A percentile compares a stretch with the other conserved stretches of the same genome.
Evolutionary conservation across 2,888 invertebrate genomes (phyloP).

Genomic region (Notodonta dromedarius): DNA sequence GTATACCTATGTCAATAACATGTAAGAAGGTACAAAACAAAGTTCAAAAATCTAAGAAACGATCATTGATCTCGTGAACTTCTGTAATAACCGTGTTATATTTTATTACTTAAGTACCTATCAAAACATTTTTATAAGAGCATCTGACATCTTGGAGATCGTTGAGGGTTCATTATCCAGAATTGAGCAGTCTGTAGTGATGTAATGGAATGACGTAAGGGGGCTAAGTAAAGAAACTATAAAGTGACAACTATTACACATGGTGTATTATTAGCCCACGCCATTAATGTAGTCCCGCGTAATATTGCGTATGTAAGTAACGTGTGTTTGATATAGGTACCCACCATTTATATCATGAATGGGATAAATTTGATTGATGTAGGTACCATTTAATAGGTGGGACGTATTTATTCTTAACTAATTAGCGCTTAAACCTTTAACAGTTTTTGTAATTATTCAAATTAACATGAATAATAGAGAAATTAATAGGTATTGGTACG

Average conservation of each 20-base stretch:
- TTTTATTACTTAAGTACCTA: too few species aligned
- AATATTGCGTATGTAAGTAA: not conserved
- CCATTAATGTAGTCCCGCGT: conserved; percentile 2
- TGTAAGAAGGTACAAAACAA: too few species aligned
- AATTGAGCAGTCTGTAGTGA: conserved; percentile 13
- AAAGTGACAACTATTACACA: conserved; percentile 10
- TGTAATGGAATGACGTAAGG: conserved; percentile 20
- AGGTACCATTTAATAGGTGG: not conserved
- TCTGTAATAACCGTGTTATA: too few species aligned
- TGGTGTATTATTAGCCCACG: conserved; percentile 19
- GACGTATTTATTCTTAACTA: not conserved
- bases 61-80: not conserved
- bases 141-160: conserved; percentile 1
- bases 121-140: too few species aligned
- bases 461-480: too few species aligned
- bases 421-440: too few species aligned
- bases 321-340: too few species aligned
- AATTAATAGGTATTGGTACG: too few species aligned
- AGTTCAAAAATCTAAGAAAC: not conserved
- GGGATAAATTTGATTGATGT: not conserved
- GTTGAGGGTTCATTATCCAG: too few species aligned
- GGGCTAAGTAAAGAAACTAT: conserved; percentile 19
- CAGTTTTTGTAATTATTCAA: too few species aligned
- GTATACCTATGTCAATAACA: too few species aligned
- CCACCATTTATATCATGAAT: not conserved